Percentiles rank a stretch among this genome's conserved stretches.
These are phyloP conservation scores for Apis dorsata DNA, from an alignment of 1,140 invertebrate genomes.

Conservation along the genomic window DNA sequence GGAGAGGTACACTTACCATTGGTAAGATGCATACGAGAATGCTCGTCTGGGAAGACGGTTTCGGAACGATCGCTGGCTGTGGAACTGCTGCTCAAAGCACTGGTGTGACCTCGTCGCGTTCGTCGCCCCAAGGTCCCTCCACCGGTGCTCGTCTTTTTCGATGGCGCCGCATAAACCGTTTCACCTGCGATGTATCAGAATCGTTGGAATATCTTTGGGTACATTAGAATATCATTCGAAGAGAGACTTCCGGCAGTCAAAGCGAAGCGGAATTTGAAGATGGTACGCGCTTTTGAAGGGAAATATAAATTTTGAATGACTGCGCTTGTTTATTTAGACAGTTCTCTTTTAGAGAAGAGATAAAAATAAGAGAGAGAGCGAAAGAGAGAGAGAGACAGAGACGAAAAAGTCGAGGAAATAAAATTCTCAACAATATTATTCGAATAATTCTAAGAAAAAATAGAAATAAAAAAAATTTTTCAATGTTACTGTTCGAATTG, in stretches of 20 bases:
- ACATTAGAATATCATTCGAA: neutral
- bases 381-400: too few relatives aligned
- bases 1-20: slow-evolving; percentile 63
- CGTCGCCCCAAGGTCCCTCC: slow-evolving; percentile 70
- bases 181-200: slow-evolving; percentile 71
- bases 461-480: too few relatives aligned
- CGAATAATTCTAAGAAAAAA: too few relatives aligned
- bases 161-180: slow-evolving; percentile 78
- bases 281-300: neutral
- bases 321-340: neutral
- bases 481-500: too few relatives aligned
- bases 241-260: neutral
- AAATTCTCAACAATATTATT: too few relatives aligned
- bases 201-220: slow-evolving; percentile 43
- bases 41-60: slow-evolving; percentile 71
- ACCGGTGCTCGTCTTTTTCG: slow-evolving; percentile 75
- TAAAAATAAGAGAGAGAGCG: neutral
- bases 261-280: neutral
- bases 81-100: slow-evolving; percentile 72
- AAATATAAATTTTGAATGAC: neutral
- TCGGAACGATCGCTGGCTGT: slow-evolving; percentile 73
- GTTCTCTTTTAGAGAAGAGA: neutral
- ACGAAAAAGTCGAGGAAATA: too few relatives aligned
- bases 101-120: slow-evolving; percentile 71
- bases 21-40: slow-evolving; percentile 71